Conservation (phyloP, 2,797 vertebrate species). For the Enteromius unitaeniatus region DNA sequence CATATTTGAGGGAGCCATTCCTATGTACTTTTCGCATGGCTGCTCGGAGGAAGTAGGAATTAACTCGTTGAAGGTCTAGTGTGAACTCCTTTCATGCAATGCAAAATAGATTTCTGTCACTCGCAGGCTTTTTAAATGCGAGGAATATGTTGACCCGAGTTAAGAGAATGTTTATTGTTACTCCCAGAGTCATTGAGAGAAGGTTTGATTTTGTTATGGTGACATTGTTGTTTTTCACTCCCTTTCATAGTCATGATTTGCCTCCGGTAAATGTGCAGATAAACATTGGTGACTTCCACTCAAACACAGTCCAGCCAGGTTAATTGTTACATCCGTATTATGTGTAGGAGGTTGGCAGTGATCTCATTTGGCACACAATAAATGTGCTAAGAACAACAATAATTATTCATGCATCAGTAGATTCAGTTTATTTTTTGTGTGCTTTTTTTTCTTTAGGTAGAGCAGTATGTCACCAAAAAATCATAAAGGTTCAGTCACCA, state of each 20-base stretch:
- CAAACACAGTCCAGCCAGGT: neutral
- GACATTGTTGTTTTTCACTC: neutral
- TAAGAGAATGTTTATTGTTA: constrained; percentile 15
- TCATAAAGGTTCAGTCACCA: neutral
- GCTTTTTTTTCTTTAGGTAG: neutral
- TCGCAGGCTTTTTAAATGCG: neutral
- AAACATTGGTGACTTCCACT: neutral
- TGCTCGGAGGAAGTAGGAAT: neutral
- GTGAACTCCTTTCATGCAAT: neutral
- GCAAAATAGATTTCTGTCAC: constrained; percentile 7
- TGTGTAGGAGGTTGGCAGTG: neutral
- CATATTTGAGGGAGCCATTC: neutral
- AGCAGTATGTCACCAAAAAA: neutral
- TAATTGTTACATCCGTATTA: neutral
- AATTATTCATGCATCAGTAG: neutral
- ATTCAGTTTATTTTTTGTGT: neutral
- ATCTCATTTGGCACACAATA: neutral
- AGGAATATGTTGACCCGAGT: neutral
- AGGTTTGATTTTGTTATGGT: neutral
- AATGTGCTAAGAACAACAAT: neutral
- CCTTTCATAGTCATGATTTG: neutral
- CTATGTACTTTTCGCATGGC: neutral
- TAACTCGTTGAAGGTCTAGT: neutral
- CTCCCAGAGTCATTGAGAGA: neutral
- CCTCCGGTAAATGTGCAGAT: neutral